A percentile compares a stretch with the other conserved stretches of the same genome.
Conservation (phyloP, 2,113 vertebrate genomes). For the Dasyprocta punctata region DNA sequence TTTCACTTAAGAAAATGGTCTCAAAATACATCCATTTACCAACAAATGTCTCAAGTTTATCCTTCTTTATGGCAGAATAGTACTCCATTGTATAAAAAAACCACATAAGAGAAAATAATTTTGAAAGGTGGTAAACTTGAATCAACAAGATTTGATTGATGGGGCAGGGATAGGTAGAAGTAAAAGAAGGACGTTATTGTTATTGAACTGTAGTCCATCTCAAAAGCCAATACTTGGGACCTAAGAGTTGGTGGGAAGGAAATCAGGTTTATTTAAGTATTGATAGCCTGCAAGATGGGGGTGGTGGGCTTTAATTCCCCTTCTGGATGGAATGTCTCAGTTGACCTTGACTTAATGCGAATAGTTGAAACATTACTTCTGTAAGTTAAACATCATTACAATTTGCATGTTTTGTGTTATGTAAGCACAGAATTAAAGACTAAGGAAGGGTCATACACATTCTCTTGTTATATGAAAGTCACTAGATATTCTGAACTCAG, state of each 20-base stretch:
- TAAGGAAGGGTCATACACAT: not conserved
- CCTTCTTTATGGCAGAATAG: not conserved
- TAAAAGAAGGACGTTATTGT: not conserved
- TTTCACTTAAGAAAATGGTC: not conserved
- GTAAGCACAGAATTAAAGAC: not conserved
- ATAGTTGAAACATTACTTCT: not conserved
- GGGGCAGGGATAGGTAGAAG: not conserved
- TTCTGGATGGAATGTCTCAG: not conserved
- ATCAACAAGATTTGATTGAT: not conserved
- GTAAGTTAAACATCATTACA: not conserved
- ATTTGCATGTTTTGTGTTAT: not conserved
- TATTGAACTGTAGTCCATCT: not conserved
- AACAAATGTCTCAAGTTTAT: not conserved
- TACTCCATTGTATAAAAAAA: not conserved
- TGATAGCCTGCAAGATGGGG: not conserved
- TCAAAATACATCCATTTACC: not conserved
- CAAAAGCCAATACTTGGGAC: not conserved
- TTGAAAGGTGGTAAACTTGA: not conserved
- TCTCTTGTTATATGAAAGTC: not conserved
- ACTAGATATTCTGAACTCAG: not conserved
- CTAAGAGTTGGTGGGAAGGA: not conserved
- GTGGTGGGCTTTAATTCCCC: not conserved
- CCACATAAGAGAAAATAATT: not conserved
- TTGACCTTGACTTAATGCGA: no score
- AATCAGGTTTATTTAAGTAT: not conserved